phyloP scores from a whole-genome alignment of 2,888 invertebrate genomes.

The Stenodema calcarata region DNA sequence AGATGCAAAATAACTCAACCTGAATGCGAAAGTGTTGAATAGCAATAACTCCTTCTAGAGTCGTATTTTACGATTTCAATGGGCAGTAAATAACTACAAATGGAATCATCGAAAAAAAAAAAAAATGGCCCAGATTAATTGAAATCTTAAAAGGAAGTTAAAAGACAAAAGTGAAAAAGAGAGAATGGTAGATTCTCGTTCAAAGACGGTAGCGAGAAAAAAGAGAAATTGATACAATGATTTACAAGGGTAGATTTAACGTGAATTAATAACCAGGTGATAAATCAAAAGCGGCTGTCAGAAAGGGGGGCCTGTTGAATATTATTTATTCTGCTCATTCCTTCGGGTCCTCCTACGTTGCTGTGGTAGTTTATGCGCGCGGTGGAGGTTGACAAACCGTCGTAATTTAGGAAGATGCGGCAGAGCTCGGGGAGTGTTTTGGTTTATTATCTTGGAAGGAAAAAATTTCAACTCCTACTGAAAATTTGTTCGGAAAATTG shows the following conservation, averaged over 20 bases:
- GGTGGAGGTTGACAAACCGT: not conserved
- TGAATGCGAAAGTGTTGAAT: too few relatives aligned
- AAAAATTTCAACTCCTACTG: not conserved
- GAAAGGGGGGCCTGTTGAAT: not conserved
- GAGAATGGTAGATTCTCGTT: not conserved
- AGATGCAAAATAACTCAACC: too few relatives aligned
- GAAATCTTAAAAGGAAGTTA: not conserved
- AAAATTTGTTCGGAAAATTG: too few relatives aligned
- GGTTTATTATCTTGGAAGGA: too few relatives aligned
- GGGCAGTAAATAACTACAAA: too few relatives aligned
- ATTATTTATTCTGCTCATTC: constrained; percentile 1
- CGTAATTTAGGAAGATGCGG: not conserved
- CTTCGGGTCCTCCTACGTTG: constrained; percentile 6
- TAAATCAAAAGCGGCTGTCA: constrained; percentile 15
- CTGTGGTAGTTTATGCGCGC: not conserved
- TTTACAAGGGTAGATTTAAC: constrained; percentile 25
- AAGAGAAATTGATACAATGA: constrained; percentile 2
- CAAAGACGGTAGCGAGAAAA: not conserved
- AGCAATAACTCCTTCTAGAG: too few relatives aligned
- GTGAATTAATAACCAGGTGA: constrained; percentile 1
- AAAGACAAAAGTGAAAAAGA: not conserved
- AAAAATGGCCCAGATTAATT: not conserved
- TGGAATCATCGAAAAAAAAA: not conserved
- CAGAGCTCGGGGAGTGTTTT: not conserved
- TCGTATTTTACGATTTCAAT: too few relatives aligned